Conservation (phyloP, 2,888 invertebrate species). For the Eupelmus urozonus region DNA sequence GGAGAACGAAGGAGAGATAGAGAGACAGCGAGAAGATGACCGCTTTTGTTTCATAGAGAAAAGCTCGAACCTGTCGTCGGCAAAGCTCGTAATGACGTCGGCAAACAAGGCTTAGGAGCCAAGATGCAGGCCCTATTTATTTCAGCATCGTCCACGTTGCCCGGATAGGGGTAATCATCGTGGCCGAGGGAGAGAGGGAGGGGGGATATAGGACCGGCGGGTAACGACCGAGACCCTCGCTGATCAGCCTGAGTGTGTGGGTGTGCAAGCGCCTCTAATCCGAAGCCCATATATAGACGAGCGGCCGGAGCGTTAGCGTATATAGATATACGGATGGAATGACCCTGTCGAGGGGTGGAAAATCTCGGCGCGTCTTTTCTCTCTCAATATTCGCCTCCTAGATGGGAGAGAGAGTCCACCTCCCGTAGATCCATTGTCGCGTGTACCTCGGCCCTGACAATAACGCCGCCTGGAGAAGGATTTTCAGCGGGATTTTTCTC, state of each 20-base stretch:
- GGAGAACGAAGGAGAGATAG: neutral
- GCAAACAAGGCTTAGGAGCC: constrained; percentile 62
- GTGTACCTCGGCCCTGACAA: neutral
- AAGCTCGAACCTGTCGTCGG: constrained; percentile 52
- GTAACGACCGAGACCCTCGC: constrained; percentile 32
- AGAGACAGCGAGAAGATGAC: neutral
- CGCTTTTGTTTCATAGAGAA: constrained; percentile 52
- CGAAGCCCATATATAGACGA: constrained; percentile 20
- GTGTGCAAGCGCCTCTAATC: constrained; percentile 45
- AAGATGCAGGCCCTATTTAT: constrained; percentile 60
- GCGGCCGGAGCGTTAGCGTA: neutral
- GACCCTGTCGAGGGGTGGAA: constrained; percentile 4
- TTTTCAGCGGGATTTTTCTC: constrained; percentile 35
- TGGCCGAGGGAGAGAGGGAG: neutral
- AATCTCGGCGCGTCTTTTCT: constrained; percentile 36
- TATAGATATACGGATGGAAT: constrained; percentile 7
- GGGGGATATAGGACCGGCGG: neutral
- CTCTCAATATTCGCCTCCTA: constrained; percentile 42
- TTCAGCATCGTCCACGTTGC: constrained; percentile 44
- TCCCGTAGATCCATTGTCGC: neutral
- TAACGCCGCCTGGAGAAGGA: constrained; percentile 13
- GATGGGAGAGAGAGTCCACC: neutral
- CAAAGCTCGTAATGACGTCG: constrained; percentile 61
- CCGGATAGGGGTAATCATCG: constrained; percentile 56
- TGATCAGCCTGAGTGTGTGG: constrained; percentile 7